Base-by-base conservation (phyloP, 2,888 invertebrate genomes). In the Mimachlamys varia region DNA sequence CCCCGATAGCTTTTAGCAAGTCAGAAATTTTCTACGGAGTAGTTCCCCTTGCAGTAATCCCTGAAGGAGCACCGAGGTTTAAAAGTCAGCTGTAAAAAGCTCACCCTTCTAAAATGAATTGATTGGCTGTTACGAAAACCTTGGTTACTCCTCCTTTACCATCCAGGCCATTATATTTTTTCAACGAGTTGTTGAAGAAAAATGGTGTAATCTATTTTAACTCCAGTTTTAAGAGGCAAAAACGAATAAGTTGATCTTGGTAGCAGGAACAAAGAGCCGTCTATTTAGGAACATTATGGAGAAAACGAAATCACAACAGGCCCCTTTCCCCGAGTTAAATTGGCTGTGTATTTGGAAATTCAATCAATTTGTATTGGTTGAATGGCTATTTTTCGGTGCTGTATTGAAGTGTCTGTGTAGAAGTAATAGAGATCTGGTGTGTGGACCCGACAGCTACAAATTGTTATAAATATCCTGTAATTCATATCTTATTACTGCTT, bases 181-280 rank as follows among this genome's bases (percentile, higher is more conserved):
- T 58, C 13, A 76, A 76, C 76, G 76, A 76, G 76, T 76, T 76
- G 76, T 33, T 76, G 76, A 76, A 76, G 76, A 76, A 76, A 76
- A 27, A 76, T 76, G 76, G 76, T 76, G 76, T 27, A 76, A 76
- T 76, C 76, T 76, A 76, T 76, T 76, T 76, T 76, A 33, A 76
- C 76, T 76, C 76, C 76, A 76, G 76, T 27, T 76, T 76, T 76
- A 76, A 76, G 76, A 76, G 76, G 76, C 76, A 76, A 76, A 76
- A 76, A 76, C 76, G 27, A 76, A 76, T 10, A 76, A 76, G 27
- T 17, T 76, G 76, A 76, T 76, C 76, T 33, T 33, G 33, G 76
- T 22, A 76, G 76, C 76, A 76, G 76, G 76, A 76, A 76, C 76
- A 76, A 76, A 76, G 76, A 27, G 76, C 10, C 76, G 27, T 76